Conservation (phyloP, 2,888 invertebrate species). For the Petrolisthes manimaculis region DNA sequence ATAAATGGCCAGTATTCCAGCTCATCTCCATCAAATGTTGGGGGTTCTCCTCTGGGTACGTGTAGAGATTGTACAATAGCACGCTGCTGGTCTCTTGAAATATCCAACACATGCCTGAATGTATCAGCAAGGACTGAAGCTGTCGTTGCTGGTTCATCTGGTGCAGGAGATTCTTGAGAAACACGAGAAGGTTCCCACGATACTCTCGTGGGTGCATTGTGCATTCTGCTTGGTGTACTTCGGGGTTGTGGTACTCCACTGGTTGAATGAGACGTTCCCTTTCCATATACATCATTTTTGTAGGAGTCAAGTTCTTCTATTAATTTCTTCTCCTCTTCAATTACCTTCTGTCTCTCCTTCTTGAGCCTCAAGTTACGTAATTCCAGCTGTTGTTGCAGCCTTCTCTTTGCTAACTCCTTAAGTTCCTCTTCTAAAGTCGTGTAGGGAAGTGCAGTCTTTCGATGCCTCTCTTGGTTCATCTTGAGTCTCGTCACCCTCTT, state of each 20-base stretch:
- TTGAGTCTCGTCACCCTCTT: too few species aligned
- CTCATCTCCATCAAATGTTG: conserved; percentile 26
- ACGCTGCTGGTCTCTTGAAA: conserved; percentile 8
- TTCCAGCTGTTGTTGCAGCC: conserved; percentile 5
- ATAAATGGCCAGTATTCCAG: conserved; percentile 24
- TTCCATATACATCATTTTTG: conserved; percentile 7
- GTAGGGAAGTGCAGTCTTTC: too few species aligned
- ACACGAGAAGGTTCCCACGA: conserved; percentile 24
- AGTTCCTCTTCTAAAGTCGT: conserved; percentile 7
- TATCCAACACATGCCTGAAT: conserved; percentile 16
- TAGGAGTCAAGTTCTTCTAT: conserved; percentile 19
- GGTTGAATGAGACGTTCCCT: not conserved
- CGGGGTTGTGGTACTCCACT: conserved; percentile 26
- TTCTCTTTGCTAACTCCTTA: not conserved
- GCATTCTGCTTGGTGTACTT: conserved; percentile 18
- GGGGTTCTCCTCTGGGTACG: conserved; percentile 27
- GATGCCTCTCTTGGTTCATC: too few species aligned
- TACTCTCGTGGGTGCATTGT: not conserved
- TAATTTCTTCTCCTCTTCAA: conserved; percentile 21
- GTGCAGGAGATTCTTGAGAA: not conserved
- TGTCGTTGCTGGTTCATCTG: conserved; percentile 23
- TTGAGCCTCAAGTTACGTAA: conserved; percentile 14
- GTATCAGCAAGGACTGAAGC: conserved; percentile 26
- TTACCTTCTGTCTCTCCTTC: conserved; percentile 9
- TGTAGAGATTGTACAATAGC: conserved; percentile 19